Base-by-base conservation (phyloP, 2,113 vertebrate species). In the Ursus arctos region DNA sequence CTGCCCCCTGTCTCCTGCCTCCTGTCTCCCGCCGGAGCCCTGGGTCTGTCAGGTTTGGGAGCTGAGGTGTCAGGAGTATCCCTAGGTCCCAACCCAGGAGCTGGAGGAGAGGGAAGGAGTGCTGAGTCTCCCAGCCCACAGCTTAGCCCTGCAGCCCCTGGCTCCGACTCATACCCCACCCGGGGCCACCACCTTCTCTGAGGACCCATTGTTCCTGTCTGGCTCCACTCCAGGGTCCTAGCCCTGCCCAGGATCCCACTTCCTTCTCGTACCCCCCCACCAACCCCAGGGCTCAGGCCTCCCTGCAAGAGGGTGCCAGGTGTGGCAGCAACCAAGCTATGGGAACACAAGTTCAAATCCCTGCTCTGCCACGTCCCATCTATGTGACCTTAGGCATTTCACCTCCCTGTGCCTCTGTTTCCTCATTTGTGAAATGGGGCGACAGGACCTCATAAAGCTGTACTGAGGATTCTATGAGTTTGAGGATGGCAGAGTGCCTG, bases 151-250 rank as follows among this genome's bases (percentile, higher is more conserved):
- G 53, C 0, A 0, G 92, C 90, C 90, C 77, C 86, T 9, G 8
- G 3, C 87, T 84, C 59, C 51, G 21, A 49, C 69, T 63, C 63
- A 22, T 4, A 0, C 77, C 36, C 33, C 83, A 89, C 94, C 74
- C 51, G 7, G 57, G 63, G 95, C 94, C 88, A 63, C 80, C 80
- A 0, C 55, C 33, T 4, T 2, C 83, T 94, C 97, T 95, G 97
- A 97, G 93, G 72, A 80, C 86, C 83, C 96, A 95, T 95, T 97
- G 97, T 94, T 97, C n/a, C 69, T 1, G 10, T 65, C 89, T 95
- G 98, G 97, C 95, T 49, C 16, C 2, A 53, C 8, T 94, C 97
- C 93, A 55, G 90, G 80, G 71, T 0, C 85, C 94, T 7, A 63
- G 87, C 80, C 92, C 90, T 43, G 31, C 90, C 85, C 53, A 2